phyloP scores from a whole-genome alignment of 2,888 invertebrate genomes.

The Stenolophus ochropezus region DNA sequence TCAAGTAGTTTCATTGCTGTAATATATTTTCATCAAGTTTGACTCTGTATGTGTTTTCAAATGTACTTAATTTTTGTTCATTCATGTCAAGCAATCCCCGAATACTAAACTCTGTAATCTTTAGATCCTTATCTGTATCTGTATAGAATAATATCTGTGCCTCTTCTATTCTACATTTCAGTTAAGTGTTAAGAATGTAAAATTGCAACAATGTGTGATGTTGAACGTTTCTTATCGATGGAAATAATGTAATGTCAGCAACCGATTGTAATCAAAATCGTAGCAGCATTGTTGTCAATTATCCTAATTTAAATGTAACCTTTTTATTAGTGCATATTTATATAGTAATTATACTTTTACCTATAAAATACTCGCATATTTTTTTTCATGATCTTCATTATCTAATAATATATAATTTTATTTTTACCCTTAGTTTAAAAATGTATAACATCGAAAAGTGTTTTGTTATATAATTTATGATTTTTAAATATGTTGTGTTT shows the following conservation, averaged over 20 bases:
- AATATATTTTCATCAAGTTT: slow-evolving; percentile 2
- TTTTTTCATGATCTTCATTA: slow-evolving; percentile 49
- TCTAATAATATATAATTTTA: slow-evolving; percentile 46
- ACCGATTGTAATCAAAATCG: slow-evolving; percentile 22
- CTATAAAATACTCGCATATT: slow-evolving; percentile 57
- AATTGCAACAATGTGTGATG: slow-evolving; percentile 55
- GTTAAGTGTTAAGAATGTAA: slow-evolving; percentile 49
- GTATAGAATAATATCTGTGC: slow-evolving; percentile 53
- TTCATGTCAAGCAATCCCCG: slow-evolving; percentile 12
- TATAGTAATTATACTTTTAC: slow-evolving; percentile 51
- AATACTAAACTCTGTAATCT: slow-evolving; percentile 31
- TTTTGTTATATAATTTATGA: slow-evolving; percentile 57
- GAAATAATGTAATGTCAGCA: slow-evolving; percentile 28
- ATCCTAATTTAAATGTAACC: slow-evolving; percentile 50
- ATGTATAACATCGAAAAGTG: slow-evolving; percentile 51
- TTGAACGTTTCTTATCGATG: slow-evolving; percentile 32
- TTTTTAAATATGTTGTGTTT: slow-evolving; percentile 57
- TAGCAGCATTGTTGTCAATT: slow-evolving; percentile 53
- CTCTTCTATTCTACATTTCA: slow-evolving; percentile 56
- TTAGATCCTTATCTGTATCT: slow-evolving; percentile 36
- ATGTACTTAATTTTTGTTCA: slow-evolving; percentile 38
- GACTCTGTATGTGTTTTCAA: slow-evolving; percentile 28
- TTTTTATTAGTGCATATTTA: slow-evolving; percentile 31
- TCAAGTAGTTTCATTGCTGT: slow-evolving; percentile 27
- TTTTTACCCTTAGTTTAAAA: slow-evolving; percentile 36